Evolutionary conservation across 1,140 invertebrate species (phyloP), one percentile per base, ranked within the genome.

Genomic region (Drosophila subobscura): DNA sequence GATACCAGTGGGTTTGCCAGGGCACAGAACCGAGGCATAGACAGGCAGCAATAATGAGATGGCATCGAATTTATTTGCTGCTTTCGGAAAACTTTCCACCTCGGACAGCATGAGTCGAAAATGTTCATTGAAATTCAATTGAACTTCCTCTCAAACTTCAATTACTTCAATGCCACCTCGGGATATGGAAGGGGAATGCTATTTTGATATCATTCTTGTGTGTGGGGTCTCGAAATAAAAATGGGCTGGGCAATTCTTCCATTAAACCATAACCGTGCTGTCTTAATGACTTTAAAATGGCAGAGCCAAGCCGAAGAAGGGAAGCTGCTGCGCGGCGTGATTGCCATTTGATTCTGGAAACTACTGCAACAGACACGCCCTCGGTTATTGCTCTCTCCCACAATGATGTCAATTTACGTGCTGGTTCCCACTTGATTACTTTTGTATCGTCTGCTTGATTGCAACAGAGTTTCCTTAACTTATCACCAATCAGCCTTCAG

Each of bases 221-320:
- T 56, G 33, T 4, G 3, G 3, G 8, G 8, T 37, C 33, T 12
- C 3, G 8, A 1, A 3, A 12, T 37, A 37, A 37, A 37, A 12
- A 10, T 4, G 4, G 33, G 33, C 10, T 4, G 8, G 33, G 8
- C 33, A 37, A 37, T 37, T 37, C 8, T 71, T 60, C 40, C n/a
- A 53, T 45, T n/a, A 46, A 64, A 81, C 59, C 66, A 55, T 72
- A 53, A 49, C 53, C 56, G 44, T n/a, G 33, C 53, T 58, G 59
- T 73, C 81, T 86, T 84, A 84, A 84, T 86, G 80, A 77, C 81
- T 84, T 84, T 37, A 63, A 84, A 77, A 86, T 77, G 73, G 72
- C 72, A 61, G 58, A 37, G 8, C 3, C 33, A 37, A 33, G 47
- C 41, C 57, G 10, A 37, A 4, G 33, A 8, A 33, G 25, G 45